Evolutionary conservation across 2,113 vertebrate genomes (phyloP).

Genomic region (Albula goreensis): DNA sequence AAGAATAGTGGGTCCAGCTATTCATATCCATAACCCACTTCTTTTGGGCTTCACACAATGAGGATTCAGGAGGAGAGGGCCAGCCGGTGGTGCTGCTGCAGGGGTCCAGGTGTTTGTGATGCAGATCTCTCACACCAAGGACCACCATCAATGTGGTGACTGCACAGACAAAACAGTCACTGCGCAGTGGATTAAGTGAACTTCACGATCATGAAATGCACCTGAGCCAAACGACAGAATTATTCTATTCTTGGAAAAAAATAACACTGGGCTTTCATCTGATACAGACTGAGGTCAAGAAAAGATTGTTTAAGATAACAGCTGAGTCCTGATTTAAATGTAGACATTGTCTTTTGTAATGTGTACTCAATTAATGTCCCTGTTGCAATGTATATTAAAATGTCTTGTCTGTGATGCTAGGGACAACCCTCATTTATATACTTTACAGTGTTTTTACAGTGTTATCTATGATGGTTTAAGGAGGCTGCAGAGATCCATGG

Average conservation of each 20-base stretch:
- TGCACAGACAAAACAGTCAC: not conserved
- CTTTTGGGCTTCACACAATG: conserved; percentile 31
- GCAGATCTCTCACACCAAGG: conserved; percentile 42
- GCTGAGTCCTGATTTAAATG: no score
- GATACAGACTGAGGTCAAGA: not conserved
- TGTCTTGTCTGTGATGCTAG: no score
- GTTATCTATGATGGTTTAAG: no score
- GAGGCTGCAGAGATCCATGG: no score
- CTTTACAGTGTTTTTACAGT: no score
- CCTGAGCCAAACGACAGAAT: not conserved
- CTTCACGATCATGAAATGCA: not conserved
- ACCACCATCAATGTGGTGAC: conserved; percentile 53
- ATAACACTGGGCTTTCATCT: not conserved
- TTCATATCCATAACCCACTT: conserved; percentile 47
- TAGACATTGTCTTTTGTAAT: no score
- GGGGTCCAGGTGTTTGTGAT: conserved; percentile 41
- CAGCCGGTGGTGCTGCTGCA: not conserved
- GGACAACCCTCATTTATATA: no score
- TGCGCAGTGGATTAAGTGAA: not conserved
- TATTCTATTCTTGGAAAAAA: not conserved
- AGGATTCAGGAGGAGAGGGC: conserved; percentile 20
- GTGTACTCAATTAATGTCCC: no score
- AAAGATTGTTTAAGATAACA: no score
- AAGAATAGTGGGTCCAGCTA: conserved; percentile 45
- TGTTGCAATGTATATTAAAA: no score